A percentile compares a stretch with the other conserved stretches of the same genome.
Conservation (phyloP, 2,888 invertebrate species). For the Aspidiotus rigidus region DNA sequence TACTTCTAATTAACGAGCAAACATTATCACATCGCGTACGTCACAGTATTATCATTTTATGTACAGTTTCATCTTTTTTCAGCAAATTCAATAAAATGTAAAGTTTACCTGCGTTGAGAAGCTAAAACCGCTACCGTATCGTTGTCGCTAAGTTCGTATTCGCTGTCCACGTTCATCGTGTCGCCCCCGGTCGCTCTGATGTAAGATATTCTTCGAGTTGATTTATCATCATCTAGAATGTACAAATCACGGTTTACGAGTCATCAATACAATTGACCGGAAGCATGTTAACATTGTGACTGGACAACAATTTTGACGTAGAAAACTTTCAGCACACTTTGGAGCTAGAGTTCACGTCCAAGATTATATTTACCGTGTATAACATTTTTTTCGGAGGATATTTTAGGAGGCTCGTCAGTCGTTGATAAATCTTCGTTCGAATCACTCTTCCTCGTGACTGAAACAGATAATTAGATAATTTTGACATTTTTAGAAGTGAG, state of each 20-base stretch:
- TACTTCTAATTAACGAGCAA: no score
- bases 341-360: no score
- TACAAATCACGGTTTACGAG: background rate
- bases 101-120: conserved; percentile 28
- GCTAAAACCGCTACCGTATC: conserved; percentile 44
- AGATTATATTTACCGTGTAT: no score
- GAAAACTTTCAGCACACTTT: no score
- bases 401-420: background rate
- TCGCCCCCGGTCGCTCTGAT: conserved; percentile 75
- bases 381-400: background rate
- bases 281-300: no score
- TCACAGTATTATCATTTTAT: no score
- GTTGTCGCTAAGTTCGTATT: conserved; percentile 52
- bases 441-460: background rate
- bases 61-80: no score
- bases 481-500: background rate
- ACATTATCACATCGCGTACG: no score
- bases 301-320: no score
- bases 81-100: background rate
- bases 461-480: background rate
- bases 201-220: conserved; percentile 85
- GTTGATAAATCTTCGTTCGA: conserved; percentile 4
- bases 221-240: conserved; percentile 63
- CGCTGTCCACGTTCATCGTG: conserved; percentile 62
- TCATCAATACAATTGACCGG: background rate